Percentiles rank a stretch among this genome's conserved stretches.
These are phyloP conservation scores for Chaitophorus viminalis DNA, from an alignment of 2,888 invertebrate species.

Conservation along the genomic window DNA sequence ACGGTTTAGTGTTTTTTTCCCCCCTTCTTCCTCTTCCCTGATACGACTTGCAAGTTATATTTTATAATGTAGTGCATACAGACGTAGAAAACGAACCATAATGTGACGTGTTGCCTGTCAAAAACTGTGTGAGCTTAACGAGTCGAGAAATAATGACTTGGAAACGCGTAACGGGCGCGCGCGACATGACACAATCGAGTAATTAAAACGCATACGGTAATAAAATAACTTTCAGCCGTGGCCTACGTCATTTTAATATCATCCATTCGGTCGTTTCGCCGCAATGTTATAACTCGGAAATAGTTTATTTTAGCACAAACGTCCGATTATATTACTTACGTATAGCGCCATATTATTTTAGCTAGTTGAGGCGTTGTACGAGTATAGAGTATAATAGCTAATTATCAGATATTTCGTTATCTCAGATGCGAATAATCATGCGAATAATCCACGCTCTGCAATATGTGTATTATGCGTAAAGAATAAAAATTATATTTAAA, in stretches of 20 bases:
- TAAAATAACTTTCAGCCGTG: neutral
- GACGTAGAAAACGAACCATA: neutral
- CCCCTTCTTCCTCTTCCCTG: neutral
- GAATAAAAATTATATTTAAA: no score
- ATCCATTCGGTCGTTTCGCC: neutral
- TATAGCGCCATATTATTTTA: no score
- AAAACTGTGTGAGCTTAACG: slow-evolving; percentile 13
- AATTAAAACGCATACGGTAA: slow-evolving; percentile 2
- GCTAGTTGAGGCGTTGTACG: no score
- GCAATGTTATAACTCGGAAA: no score
- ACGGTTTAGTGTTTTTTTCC: slow-evolving; percentile 9
- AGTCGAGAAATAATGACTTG: slow-evolving; percentile 12
- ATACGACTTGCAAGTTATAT: neutral
- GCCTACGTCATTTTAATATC: neutral
- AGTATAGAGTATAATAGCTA: no score
- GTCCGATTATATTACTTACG: no score
- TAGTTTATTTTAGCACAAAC: no score
- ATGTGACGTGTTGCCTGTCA: slow-evolving; percentile 2
- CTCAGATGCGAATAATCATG: no score
- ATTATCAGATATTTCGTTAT: no score
- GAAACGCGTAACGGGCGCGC: neutral
- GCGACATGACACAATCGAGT: neutral
- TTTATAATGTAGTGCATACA: neutral
- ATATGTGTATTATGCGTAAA: no score
- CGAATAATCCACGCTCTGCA: no score